Evolutionary conservation across 2,888 invertebrate species (phyloP).

Genomic region (Megalurothrips usitatus): DNA sequence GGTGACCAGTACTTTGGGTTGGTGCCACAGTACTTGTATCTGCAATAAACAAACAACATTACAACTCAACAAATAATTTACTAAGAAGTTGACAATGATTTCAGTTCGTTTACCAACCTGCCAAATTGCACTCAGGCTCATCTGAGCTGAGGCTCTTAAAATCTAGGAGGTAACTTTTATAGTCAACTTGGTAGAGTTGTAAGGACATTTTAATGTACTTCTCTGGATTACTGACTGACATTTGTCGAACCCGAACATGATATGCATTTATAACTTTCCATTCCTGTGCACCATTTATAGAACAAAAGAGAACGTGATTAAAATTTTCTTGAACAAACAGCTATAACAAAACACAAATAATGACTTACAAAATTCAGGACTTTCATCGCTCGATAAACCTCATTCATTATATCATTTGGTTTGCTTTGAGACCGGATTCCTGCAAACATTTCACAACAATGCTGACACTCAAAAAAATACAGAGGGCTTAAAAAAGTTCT

Average conservation of each 20-base stretch:
- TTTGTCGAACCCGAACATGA: constrained; percentile 91
- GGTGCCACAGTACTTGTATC: constrained; percentile 44
- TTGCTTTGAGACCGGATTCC: constrained; percentile 95
- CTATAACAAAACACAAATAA: constrained; percentile 23
- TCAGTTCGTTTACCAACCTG: constrained; percentile 21
- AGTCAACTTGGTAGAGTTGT: constrained; percentile 98
- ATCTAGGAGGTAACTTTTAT: constrained; percentile 94
- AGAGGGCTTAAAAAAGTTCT: background rate
- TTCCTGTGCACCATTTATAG: constrained; percentile 53
- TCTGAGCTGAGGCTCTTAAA: constrained; percentile 77
- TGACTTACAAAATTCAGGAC: constrained; percentile 78
- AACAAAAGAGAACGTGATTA: background rate
- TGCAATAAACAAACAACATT: constrained; percentile 36
- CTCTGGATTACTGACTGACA: constrained; percentile 71
- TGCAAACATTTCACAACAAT: constrained; percentile 31
- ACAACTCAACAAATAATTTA: constrained; percentile 5
- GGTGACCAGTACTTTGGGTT: constrained; percentile 63
- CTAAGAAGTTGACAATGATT: background rate
- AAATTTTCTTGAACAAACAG: constrained; percentile 22
- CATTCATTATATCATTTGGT: constrained; percentile 99
- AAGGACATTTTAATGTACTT: constrained; percentile 95
- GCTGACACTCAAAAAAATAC: background rate
- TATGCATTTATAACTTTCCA: constrained; percentile 99
- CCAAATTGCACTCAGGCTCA: constrained; percentile 37
- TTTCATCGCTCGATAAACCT: constrained; percentile 99